phyloP scores from a whole-genome alignment of 2,113 vertebrate genomes.

The Indri indri region DNA sequence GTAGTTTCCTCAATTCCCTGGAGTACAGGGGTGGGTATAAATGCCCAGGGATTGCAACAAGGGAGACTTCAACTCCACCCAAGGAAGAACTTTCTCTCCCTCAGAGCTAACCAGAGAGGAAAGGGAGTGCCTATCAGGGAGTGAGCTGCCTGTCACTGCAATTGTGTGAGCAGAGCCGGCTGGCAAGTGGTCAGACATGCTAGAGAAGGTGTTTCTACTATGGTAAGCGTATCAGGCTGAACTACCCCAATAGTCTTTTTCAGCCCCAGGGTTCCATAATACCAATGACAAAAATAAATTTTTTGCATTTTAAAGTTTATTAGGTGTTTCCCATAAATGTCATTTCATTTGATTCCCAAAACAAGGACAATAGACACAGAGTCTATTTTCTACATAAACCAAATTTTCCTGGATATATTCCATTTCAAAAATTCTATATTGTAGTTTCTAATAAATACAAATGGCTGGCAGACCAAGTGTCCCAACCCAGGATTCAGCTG shows the following conservation, averaged over 20 bases:
- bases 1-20: background rate
- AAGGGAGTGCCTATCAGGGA: background rate
- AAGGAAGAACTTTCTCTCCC: background rate
- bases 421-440: background rate
- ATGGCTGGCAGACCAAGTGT: background rate
- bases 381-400: background rate
- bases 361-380: background rate
- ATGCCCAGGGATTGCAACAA: background rate
- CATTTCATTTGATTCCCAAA: background rate
- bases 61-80: background rate
- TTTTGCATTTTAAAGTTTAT: background rate
- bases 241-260: background rate
- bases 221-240: background rate
- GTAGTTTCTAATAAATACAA: background rate
- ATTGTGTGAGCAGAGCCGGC: background rate
- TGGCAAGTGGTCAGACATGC: background rate
- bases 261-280: background rate
- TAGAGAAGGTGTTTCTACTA: background rate
- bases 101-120: background rate
- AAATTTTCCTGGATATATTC: background rate
- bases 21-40: background rate
- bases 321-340: background rate
- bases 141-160: background rate
- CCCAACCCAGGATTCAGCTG: background rate
- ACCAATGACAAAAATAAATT: background rate